Conservation (phyloP, 2,888 invertebrate genomes). For the Adelognathus sp. region DNA sequence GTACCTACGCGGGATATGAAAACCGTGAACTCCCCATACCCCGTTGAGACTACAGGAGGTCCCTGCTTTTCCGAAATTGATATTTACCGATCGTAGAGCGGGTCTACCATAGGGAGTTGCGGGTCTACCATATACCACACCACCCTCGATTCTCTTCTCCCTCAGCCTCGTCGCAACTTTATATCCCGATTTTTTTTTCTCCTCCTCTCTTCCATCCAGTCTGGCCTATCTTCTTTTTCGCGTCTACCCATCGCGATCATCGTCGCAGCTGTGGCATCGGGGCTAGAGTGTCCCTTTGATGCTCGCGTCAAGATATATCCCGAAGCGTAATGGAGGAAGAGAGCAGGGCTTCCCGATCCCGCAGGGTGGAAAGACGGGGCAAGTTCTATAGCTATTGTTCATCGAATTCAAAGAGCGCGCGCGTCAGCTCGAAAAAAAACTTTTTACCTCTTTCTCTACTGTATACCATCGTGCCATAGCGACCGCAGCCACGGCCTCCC, state of each 20-base stretch:
- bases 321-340: neutral
- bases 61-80: slow-evolving; percentile 43
- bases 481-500: neutral
- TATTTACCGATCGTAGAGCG: slow-evolving; percentile 54
- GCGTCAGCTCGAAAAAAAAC: slow-evolving; percentile 21
- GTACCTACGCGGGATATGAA: neutral
- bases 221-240: slow-evolving; percentile 7
- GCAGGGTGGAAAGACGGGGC: neutral
- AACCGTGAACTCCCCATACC: neutral
- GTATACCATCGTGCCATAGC: neutral
- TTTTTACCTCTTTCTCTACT: neutral
- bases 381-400: slow-evolving; percentile 6
- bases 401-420: slow-evolving; percentile 21
- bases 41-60: neutral
- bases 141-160: neutral
- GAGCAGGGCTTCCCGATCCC: neutral
- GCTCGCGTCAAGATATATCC: neutral
- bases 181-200: neutral
- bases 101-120: slow-evolving; percentile 13
- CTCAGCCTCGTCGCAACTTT: slow-evolving; percentile 1
- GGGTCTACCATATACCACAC: neutral
- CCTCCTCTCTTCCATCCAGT: neutral
- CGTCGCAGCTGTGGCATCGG: neutral
- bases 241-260: neutral
- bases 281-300: slow-evolving; percentile 1